Conservation (phyloP, 92 coral and sea anemone species). For the Scolanthus callimorphus region DNA sequence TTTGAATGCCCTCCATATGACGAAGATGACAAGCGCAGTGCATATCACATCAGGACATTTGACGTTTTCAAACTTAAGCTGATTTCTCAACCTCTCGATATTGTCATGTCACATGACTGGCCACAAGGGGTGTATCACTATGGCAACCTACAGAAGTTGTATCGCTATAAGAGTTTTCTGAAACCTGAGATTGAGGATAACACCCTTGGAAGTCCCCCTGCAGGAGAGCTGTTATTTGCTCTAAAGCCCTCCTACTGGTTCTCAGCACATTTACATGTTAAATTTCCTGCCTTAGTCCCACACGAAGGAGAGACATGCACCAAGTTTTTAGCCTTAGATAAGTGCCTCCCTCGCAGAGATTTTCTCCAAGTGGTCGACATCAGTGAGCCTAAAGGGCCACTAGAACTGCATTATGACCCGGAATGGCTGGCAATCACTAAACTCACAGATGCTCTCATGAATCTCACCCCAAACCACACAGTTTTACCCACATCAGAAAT, state of each 20-base stretch:
- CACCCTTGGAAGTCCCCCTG: slow-evolving; percentile 92
- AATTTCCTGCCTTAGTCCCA: slow-evolving; percentile 85
- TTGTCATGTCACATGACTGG: slow-evolving; percentile 97
- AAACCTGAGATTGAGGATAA: slow-evolving; percentile 77
- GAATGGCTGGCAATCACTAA: slow-evolving; percentile 91
- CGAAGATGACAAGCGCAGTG: slow-evolving; percentile 68
- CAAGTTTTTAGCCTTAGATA: slow-evolving; percentile 91
- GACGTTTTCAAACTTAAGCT: slow-evolving; percentile 90
- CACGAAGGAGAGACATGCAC: slow-evolving; percentile 67
- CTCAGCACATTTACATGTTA: slow-evolving; percentile 90
- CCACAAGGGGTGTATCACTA: slow-evolving; percentile 93
- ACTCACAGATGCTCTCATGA: slow-evolving; percentile 65
- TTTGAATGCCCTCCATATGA: slow-evolving; percentile 89
- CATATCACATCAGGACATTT: slow-evolving; percentile 82
- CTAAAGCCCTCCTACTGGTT: slow-evolving; percentile 90
- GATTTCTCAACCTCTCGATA: slow-evolving; percentile 72
- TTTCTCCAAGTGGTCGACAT: slow-evolving; percentile 84
- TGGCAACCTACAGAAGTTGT: slow-evolving; percentile 78
- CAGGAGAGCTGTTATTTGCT: slow-evolving; percentile 54
- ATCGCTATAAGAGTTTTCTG: slow-evolving; percentile 73
- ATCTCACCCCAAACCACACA: slow-evolving; percentile 39
- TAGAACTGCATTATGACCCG: slow-evolving; percentile 76
- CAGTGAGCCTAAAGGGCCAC: slow-evolving; percentile 70
- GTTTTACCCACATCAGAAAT: slow-evolving; percentile 50
- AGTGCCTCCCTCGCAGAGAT: slow-evolving; percentile 88